Evolutionary conservation across 2,888 invertebrate genomes (phyloP), one percentile per base, ranked within the genome.

Genomic region (Darwinula stevensoni): DNA sequence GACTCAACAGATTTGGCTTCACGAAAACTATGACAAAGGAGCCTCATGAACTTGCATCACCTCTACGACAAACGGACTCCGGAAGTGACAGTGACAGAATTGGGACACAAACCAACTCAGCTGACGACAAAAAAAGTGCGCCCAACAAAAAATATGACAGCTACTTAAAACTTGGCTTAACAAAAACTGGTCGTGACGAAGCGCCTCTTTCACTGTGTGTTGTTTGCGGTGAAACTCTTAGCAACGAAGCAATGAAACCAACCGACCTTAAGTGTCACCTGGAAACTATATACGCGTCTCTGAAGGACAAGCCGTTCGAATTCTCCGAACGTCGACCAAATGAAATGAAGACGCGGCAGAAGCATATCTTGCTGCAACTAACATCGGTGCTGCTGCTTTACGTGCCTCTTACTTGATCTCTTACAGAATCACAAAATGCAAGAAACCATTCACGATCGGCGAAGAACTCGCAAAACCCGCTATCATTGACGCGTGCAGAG

Each of bases 381-480:
- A 9, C 6, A 18, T 18, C 6, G n/a, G 22, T 6, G n/a, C 22
- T 18, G n/a, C 6, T 18, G 22, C 6, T 6, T n/a, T 18, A 9
- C 6, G 22, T 9, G 22, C 22, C 6, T 18, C 22, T 18, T 18
- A 18, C n/a, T 18, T 18, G n/a, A n/a, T 18, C n/a, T 6, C 22
- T 18, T n/a, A 9, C n/a, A 6, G 6, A 18, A 34, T 34, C 14
- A 34, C 36, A 17, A 35, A 37, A n/a, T n/a, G n/a, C n/a, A n/a
- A n/a, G n/a, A n/a, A n/a, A n/a, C n/a, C n/a, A n/a, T n/a, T n/a
- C n/a, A 37, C 36, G 29, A 37, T 37, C 17, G 30, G 31, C 12
- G 33, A 37, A 37, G 30, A 36, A 22, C 28, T 37, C 13, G 34
- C 37, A 31, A 31, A 37, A 31, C 17, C 29, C 12, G 22, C 34